Percentiles rank a stretch among this genome's conserved stretches.
These are phyloP conservation scores for Lissocephala sabroskyi DNA, from an alignment of 2,888 invertebrate species.

Conservation along the genomic window DNA sequence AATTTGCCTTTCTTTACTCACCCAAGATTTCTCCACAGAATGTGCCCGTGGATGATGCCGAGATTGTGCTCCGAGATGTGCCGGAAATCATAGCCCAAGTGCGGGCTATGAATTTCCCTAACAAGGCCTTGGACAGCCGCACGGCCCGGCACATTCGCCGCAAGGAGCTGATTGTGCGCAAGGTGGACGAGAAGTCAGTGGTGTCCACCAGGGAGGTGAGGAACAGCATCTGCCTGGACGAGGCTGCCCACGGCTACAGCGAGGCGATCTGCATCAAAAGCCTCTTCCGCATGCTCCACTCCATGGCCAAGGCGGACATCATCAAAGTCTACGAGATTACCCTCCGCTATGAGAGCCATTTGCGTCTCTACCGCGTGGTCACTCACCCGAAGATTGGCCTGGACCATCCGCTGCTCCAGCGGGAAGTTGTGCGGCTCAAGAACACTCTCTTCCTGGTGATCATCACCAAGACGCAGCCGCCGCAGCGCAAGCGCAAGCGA, in stretches of 20 bases:
- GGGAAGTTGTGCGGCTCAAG: conserved; percentile 61
- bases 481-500: not conserved
- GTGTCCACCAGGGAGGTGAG: conserved; percentile 75
- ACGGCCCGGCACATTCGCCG: conserved; percentile 71
- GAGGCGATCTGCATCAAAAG: conserved; percentile 77
- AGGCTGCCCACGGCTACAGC: conserved; percentile 74
- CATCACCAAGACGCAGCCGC: no score
- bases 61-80: conserved; percentile 43
- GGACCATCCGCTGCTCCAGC: conserved; percentile 46
- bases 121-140: conserved; percentile 14
- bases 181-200: conserved; percentile 76
- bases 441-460: conserved; percentile 53
- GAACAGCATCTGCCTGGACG: conserved; percentile 75
- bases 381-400: conserved; percentile 64
- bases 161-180: conserved; percentile 77
- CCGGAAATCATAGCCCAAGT: conserved; percentile 40
- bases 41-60: conserved; percentile 28
- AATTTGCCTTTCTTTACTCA: not conserved
- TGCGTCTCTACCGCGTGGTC: conserved; percentile 57
- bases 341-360: conserved; percentile 43
- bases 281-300: conserved; percentile 75
- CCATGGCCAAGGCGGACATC: conserved; percentile 72
- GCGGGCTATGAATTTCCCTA: conserved; percentile 22
- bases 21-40: conserved; percentile 23
- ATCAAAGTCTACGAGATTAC: conserved; percentile 60